Percentiles rank a stretch among this genome's conserved stretches.
phyloP scores from a whole-genome alignment of 2,888 invertebrate species.

The Ligdia adustata region DNA sequence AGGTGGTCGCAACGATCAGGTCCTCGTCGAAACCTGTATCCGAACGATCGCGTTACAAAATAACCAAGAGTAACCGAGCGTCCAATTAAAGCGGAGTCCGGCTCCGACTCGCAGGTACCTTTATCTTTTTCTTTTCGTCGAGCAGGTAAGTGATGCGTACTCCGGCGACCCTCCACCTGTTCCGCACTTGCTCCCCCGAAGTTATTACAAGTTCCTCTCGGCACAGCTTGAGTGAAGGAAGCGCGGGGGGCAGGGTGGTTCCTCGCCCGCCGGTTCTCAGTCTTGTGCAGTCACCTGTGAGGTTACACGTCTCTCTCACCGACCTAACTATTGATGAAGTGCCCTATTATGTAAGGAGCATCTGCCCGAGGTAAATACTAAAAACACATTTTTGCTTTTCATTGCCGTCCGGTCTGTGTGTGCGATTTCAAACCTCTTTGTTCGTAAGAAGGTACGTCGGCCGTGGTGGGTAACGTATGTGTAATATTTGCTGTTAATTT shows the following conservation, averaged over 20 bases:
- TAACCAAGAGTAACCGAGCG: constrained; percentile 51
- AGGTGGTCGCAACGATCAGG: constrained; percentile 14
- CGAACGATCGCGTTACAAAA: constrained; percentile 44
- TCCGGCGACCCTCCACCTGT: constrained; percentile 63
- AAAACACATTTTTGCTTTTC: constrained; percentile 40
- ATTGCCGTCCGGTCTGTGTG: constrained; percentile 33
- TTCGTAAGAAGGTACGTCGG: constrained; percentile 18
- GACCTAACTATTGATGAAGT: constrained; percentile 57
- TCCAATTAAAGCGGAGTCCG: constrained; percentile 67
- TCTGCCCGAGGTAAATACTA: constrained; percentile 59
- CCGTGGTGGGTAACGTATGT: constrained; percentile 24
- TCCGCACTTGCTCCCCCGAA: constrained; percentile 49
- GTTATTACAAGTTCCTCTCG: constrained; percentile 57
- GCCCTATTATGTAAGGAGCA: constrained; percentile 60
- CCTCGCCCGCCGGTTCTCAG: constrained; percentile 51
- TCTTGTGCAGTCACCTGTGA: constrained; percentile 73
- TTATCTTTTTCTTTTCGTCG: constrained; percentile 40
- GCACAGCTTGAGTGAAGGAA: constrained; percentile 38
- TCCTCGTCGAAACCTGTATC: constrained; percentile 28
- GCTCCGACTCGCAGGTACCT: constrained; percentile 63
- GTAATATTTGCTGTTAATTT: constrained; percentile 39
- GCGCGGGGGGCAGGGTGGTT: constrained; percentile 53
- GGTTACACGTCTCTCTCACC: constrained; percentile 62
- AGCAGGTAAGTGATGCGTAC: constrained; percentile 72
- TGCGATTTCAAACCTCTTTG: constrained; percentile 38